Percentiles rank a stretch among this genome's conserved stretches.
These are phyloP conservation scores for Eulacestoma nigropectus DNA, from an alignment of 2,113 vertebrate genomes.

Conservation along the genomic window DNA sequence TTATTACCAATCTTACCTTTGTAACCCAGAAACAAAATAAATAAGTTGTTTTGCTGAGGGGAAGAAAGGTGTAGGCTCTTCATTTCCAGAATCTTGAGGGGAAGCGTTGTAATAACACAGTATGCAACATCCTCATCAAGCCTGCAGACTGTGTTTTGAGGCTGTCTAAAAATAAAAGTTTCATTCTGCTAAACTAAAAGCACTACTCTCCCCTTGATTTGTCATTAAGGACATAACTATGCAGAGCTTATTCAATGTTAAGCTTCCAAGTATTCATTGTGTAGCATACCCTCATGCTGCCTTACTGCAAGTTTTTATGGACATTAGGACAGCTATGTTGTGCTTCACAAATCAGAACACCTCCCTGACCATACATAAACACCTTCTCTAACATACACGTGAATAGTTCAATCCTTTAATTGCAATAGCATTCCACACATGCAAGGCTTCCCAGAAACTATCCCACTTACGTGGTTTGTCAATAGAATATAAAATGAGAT, in stretches of 20 bases:
- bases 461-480: constrained; percentile 90
- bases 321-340: not conserved
- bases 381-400: not conserved
- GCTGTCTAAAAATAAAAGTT: not conserved
- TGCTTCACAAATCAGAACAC: not conserved
- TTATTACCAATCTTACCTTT: not conserved
- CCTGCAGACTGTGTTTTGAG: not conserved
- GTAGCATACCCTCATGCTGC: not conserved
- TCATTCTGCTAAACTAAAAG: not conserved
- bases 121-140: not conserved
- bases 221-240: not conserved
- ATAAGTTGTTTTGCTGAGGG: not conserved
- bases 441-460: not conserved
- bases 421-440: not conserved
- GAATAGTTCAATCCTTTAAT: not conserved
- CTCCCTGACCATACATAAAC: not conserved
- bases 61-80: not conserved
- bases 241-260: not conserved
- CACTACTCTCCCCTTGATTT: not conserved
- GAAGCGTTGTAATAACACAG: not conserved
- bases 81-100: not conserved
- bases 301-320: not conserved
- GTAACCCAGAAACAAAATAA: not conserved
- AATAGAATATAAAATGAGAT: constrained; percentile 96
- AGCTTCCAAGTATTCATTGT: not conserved